These are phyloP conservation scores for Forbesichthys papilliferus DNA, from an alignment of 2,113 vertebrate species.

Conservation along the genomic window DNA sequence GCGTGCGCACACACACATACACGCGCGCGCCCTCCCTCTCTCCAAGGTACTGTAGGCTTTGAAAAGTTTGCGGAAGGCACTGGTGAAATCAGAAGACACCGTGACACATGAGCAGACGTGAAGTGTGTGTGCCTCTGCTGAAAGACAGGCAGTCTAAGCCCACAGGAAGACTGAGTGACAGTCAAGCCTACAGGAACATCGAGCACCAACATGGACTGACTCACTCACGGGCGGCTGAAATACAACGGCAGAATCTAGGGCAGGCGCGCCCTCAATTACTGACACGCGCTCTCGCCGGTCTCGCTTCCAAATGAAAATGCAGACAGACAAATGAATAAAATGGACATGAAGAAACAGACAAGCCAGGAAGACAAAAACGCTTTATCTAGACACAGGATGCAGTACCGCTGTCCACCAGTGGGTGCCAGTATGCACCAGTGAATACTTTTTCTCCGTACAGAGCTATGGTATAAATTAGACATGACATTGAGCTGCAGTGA, in stretches of 20 bases:
- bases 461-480: too few species aligned
- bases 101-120: too few species aligned
- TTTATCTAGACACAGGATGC: slow-evolving; percentile 7
- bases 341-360: background rate
- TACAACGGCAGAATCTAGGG: too few species aligned
- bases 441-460: background rate
- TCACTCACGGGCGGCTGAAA: background rate
- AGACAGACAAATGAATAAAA: background rate
- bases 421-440: slow-evolving; percentile 30
- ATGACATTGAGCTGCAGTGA: too few species aligned
- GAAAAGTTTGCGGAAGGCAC: too few species aligned
- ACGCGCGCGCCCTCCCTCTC: background rate
- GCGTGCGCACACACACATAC: background rate
- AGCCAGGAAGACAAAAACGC: background rate
- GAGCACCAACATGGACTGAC: background rate
- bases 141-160: too few species aligned
- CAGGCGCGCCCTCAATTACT: background rate
- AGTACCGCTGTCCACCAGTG: background rate
- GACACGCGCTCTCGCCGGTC: background rate
- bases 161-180: too few species aligned
- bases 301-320: background rate
- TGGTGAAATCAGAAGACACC: too few species aligned
- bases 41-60: too few species aligned
- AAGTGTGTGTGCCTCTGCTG: too few species aligned
- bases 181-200: too few species aligned